Conservation (phyloP, 2,113 vertebrate species). For the Thunnus maccoyii region DNA sequence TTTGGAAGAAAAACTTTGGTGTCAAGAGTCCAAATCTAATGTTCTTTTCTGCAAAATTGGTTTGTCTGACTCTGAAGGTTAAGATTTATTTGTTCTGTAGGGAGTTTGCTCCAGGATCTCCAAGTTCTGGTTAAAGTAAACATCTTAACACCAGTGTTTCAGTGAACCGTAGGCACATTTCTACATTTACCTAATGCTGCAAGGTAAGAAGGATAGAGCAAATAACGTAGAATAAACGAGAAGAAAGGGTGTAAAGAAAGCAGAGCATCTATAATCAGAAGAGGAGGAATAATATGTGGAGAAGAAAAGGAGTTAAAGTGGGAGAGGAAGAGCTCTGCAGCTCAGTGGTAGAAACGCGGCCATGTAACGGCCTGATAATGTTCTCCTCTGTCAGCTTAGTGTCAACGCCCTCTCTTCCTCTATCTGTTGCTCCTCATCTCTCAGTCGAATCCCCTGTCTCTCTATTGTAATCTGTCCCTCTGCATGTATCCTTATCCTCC, state of each 20-base stretch:
- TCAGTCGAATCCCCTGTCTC: constrained; percentile 29
- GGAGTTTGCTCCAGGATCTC: too few relatives aligned
- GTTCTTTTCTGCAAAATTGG: too few relatives aligned
- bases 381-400: constrained; percentile 63
- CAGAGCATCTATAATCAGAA: not conserved
- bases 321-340: not conserved
- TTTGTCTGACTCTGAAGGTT: too few relatives aligned
- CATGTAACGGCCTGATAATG: constrained; percentile 27
- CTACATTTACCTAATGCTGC: not conserved
- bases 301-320: constrained; percentile 6
- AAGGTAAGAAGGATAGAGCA: not conserved
- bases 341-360: constrained; percentile 20
- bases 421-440: constrained; percentile 49
- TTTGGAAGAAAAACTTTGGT: too few relatives aligned
- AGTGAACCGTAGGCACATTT: not conserved
- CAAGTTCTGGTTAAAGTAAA: too few relatives aligned
- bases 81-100: too few relatives aligned
- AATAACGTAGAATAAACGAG: not conserved
- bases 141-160: too few relatives aligned
- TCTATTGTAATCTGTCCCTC: constrained; percentile 37
- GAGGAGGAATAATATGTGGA: constrained; percentile 13
- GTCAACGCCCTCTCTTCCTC: constrained; percentile 40
- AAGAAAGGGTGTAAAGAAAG: not conserved
- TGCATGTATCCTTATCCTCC: constrained; percentile 21
- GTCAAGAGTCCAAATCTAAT: too few relatives aligned